Percentiles rank a stretch among this genome's conserved stretches.
Conservation (phyloP, 2,113 vertebrate genomes). For the Cryptoleucopteryx plumbea region DNA sequence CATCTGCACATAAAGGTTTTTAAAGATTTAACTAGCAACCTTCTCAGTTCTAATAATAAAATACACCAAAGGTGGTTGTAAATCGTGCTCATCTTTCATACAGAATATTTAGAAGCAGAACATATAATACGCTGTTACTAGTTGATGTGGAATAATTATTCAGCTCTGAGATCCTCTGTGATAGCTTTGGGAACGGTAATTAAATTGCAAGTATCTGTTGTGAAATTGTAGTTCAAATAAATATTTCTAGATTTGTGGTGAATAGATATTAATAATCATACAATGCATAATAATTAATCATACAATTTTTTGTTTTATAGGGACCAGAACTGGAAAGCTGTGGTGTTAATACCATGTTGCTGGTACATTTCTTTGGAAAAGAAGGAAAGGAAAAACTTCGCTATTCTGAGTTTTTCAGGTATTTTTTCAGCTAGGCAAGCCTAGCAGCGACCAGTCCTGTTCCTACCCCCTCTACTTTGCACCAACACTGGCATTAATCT, state of each 20-base stretch:
- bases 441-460: background rate
- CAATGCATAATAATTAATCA: background rate
- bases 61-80: background rate
- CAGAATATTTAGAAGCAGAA: background rate
- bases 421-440: background rate
- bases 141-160: background rate
- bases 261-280: background rate
- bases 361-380: constrained; percentile 90
- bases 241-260: background rate
- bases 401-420: constrained; percentile 90
- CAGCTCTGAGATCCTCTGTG: background rate
- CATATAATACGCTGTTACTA: background rate
- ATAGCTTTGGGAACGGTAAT: background rate
- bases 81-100: background rate
- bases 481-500: background rate
- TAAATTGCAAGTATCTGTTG: background rate
- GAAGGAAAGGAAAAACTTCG: constrained; percentile 85
- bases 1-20: background rate
- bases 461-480: background rate
- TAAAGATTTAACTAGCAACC: background rate
- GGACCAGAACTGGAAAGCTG: constrained; percentile 53
- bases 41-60: background rate
- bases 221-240: background rate
- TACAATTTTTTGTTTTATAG: constrained; percentile 49
- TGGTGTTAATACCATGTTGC: constrained; percentile 83